Evolutionary conservation across 2,797 vertebrate genomes (phyloP).

Genomic region (Cyclopterus lumpus): DNA sequence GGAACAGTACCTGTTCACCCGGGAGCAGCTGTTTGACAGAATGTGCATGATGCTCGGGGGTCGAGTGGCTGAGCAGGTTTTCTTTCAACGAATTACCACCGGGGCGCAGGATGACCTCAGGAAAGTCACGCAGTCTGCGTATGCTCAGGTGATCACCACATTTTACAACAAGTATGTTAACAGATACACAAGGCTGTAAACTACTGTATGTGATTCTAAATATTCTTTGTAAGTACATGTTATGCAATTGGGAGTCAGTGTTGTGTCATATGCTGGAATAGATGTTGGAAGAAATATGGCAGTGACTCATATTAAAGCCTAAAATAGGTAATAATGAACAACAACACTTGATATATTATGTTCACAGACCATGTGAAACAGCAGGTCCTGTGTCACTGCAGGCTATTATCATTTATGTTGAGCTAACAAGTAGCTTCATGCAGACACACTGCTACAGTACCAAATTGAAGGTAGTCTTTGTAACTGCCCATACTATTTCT

Average conservation of each 20-base stretch:
- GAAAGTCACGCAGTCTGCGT: conserved; percentile 96
- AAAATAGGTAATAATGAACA: background rate
- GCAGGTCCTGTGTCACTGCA: background rate
- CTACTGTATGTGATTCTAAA: background rate
- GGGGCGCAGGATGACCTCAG: conserved; percentile 94
- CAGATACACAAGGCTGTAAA: background rate
- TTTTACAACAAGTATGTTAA: background rate
- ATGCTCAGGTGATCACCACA: conserved; percentile 82
- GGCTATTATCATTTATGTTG: background rate
- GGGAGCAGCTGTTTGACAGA: conserved; percentile 94
- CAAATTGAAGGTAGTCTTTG: background rate
- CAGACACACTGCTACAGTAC: background rate
- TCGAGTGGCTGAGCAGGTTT: conserved; percentile 94
- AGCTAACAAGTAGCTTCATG: too few relatives aligned
- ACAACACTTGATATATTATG: too few relatives aligned
- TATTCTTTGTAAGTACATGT: too few relatives aligned
- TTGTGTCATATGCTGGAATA: background rate
- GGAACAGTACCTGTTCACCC: conserved; percentile 94
- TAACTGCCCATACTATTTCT: background rate
- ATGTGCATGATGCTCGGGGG: conserved; percentile 99
- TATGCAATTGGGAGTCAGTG: background rate
- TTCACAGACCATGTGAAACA: background rate
- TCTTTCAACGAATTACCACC: conserved; percentile 91
- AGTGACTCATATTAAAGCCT: background rate
- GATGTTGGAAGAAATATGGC: background rate